These are phyloP conservation scores for Trachelus iudaicus DNA, from an alignment of 2,888 invertebrate genomes.

Conservation along the genomic window DNA sequence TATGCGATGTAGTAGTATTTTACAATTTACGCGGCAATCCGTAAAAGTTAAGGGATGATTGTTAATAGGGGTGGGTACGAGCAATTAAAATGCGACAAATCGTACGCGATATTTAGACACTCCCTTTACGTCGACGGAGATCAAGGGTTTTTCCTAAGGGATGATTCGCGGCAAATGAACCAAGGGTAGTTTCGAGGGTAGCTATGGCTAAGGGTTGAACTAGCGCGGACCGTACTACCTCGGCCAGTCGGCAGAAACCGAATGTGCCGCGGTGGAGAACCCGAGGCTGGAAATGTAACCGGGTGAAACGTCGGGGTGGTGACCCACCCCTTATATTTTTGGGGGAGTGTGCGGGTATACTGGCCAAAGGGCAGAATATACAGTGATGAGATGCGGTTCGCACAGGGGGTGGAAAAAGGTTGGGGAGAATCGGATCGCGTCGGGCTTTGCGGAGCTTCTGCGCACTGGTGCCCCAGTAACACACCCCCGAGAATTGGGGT, in stretches of 20 bases:
- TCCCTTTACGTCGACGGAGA: not conserved
- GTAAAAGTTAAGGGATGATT: not conserved
- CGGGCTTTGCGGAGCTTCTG: constrained; percentile 53
- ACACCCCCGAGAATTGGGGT: constrained; percentile 47
- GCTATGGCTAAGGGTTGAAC: not conserved
- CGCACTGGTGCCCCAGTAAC: constrained; percentile 62
- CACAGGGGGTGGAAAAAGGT: not conserved
- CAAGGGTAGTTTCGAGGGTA: not conserved
- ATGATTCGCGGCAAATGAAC: not conserved
- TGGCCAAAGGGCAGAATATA: constrained; percentile 3
- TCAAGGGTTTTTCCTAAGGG: not conserved
- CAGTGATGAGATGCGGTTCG: constrained; percentile 18
- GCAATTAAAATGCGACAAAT: not conserved
- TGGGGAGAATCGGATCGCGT: constrained; percentile 41
- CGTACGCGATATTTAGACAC: not conserved
- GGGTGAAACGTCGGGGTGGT: constrained; percentile 43
- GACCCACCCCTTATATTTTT: constrained; percentile 50
- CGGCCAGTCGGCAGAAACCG: constrained; percentile 38
- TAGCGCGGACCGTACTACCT: constrained; percentile 19
- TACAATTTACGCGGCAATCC: not conserved
- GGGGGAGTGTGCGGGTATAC: constrained; percentile 25
- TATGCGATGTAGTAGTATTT: not conserved
- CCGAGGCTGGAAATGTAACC: constrained; percentile 41
- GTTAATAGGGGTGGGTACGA: not conserved
- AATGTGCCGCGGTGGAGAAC: constrained; percentile 23